phyloP scores from a whole-genome alignment of 2,113 vertebrate genomes.

The Chloebia gouldiae region DNA sequence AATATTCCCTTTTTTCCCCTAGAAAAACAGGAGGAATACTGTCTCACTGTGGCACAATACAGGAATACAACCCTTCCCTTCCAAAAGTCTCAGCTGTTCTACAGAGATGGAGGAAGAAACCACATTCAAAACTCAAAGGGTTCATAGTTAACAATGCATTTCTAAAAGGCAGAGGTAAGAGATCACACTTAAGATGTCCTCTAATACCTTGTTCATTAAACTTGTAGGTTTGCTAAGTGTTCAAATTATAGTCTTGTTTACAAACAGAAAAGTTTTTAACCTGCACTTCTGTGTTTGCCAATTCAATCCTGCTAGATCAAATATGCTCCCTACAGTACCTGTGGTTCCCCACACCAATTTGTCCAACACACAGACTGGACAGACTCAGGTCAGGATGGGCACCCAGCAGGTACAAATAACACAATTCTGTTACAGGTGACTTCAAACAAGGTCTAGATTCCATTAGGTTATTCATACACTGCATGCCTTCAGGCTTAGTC shows the following conservation, averaged over 20 bases:
- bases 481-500: not conserved
- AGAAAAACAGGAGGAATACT: not conserved
- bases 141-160: not conserved
- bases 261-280: not conserved
- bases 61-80: not conserved
- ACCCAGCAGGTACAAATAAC: not conserved
- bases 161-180: not conserved
- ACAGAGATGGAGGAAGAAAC: not conserved
- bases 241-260: not conserved
- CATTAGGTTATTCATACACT: not conserved
- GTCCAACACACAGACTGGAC: not conserved
- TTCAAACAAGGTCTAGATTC: not conserved
- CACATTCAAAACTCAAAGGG: not conserved
- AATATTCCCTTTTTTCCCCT: not conserved
- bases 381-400: not conserved
- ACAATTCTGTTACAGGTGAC: not conserved
- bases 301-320: not conserved
- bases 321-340: not conserved
- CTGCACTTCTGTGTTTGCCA: not conserved
- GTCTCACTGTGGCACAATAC: not conserved
- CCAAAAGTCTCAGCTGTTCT: not conserved
- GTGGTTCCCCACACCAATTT: not conserved
- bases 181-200: not conserved
- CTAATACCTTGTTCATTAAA: not conserved
- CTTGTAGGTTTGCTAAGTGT: not conserved